These are phyloP conservation scores for Mustela nigripes DNA, from an alignment of 2,113 vertebrate genomes.

Conservation along the genomic window DNA sequence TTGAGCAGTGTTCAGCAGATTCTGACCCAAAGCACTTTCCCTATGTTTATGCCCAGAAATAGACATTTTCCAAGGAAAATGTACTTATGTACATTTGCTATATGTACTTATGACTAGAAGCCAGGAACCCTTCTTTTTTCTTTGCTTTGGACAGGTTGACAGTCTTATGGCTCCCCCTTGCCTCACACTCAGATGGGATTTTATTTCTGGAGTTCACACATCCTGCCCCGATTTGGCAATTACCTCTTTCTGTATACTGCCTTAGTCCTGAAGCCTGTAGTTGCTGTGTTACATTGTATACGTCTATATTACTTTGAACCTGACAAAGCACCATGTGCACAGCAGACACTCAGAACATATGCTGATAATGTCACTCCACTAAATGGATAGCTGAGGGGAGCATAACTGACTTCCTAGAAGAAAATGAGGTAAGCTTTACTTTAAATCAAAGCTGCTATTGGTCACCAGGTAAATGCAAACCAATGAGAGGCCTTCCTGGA, in stretches of 20 bases:
- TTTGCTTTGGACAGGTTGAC: neutral
- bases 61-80: neutral
- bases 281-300: neutral
- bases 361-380: neutral
- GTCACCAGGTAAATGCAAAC: neutral
- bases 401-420: neutral
- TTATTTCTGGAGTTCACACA: neutral
- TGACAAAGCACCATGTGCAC: neutral
- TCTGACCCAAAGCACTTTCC: constrained; percentile 18
- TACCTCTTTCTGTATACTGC: constrained; percentile 25
- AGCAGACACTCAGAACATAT: constrained; percentile 41
- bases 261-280: neutral
- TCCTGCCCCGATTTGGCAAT: neutral
- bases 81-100: neutral
- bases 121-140: neutral
- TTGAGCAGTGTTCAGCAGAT: neutral
- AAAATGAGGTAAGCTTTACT: constrained; percentile 15
- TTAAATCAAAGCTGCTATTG: constrained; percentile 40
- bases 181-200: neutral
- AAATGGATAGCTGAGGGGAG: neutral
- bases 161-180: neutral
- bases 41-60: neutral
- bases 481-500: neutral
- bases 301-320: neutral
- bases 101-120: neutral